Evolutionary conservation across 1,140 invertebrate species (phyloP).

Genomic region (Aleiodes sp.): DNA sequence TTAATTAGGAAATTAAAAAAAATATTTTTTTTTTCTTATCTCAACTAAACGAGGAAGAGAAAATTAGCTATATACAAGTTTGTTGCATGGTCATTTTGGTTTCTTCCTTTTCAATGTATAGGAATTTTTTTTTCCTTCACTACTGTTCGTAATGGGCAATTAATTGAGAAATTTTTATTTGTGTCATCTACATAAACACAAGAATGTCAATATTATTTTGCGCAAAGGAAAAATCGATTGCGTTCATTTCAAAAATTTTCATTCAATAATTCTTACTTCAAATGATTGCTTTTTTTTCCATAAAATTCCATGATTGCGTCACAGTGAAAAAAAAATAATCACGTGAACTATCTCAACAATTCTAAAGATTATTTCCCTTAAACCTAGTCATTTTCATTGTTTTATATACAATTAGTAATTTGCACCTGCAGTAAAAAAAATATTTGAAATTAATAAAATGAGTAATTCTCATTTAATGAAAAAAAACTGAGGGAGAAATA

Average conservation of each 20-base stretch:
- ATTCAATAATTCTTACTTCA: too few species aligned
- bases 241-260: not conserved
- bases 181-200: not conserved
- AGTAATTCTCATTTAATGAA: too few species aligned
- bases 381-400: not conserved
- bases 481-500: not conserved
- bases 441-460: not conserved
- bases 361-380: conserved; percentile 2
- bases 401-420: conserved; percentile 16
- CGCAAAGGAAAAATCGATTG: not conserved
- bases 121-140: not conserved
- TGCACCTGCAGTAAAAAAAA: not conserved
- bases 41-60: not conserved
- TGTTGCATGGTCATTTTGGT: not conserved
- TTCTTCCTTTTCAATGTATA: not conserved
- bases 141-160: not conserved
- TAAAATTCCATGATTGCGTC: not conserved
- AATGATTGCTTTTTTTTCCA: not conserved
- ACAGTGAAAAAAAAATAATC: conserved; percentile 15
- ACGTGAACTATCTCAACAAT: conserved; percentile 6
- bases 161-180: not conserved
- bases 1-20: not conserved
- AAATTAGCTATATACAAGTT: not conserved
- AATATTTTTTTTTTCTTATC: not conserved
- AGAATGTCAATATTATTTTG: not conserved